Conservation (phyloP, 1,140 invertebrate genomes). For the Oncopeltus fasciatus region DNA sequence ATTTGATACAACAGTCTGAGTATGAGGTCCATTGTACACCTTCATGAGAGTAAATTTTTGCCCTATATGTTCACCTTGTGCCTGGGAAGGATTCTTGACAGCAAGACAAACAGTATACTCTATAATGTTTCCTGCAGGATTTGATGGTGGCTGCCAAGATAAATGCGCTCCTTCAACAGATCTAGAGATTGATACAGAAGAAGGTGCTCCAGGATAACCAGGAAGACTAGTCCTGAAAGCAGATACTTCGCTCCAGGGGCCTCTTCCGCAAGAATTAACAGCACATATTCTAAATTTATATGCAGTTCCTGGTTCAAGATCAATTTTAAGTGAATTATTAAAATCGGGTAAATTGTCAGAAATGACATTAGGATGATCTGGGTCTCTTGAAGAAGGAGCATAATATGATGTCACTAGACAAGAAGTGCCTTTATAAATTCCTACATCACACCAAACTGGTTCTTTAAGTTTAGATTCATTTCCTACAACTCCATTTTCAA, state of each 20-base stretch:
- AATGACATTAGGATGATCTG: conserved; percentile 23
- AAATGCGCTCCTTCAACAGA: conserved; percentile 84
- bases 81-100: conserved; percentile 34
- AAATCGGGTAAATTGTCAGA: conserved; percentile 24
- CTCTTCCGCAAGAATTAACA: conserved; percentile 87
- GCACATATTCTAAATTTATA: conserved; percentile 94
- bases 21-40: conserved; percentile 89
- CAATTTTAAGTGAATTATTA: conserved; percentile 22
- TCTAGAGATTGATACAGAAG: conserved; percentile 95
- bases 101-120: conserved; percentile 98
- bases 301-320: conserved; percentile 79
- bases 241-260: conserved; percentile 89
- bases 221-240: too few species aligned
- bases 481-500: conserved; percentile 19
- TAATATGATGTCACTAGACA: conserved; percentile 38
- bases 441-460: conserved; percentile 48
- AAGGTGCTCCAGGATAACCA: conserved; percentile 92
- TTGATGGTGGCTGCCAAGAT: conserved; percentile 93
- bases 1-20: conserved; percentile 85
- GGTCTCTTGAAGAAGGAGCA: conserved; percentile 19
- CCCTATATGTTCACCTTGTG: too few species aligned
- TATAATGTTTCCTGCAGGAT: conserved; percentile 77
- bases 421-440: conserved; percentile 41
- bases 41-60: too few species aligned
- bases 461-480: conserved; percentile 21